Evolutionary conservation across 2,113 vertebrate genomes (phyloP).

Genomic region (Cynocephalus volans): DNA sequence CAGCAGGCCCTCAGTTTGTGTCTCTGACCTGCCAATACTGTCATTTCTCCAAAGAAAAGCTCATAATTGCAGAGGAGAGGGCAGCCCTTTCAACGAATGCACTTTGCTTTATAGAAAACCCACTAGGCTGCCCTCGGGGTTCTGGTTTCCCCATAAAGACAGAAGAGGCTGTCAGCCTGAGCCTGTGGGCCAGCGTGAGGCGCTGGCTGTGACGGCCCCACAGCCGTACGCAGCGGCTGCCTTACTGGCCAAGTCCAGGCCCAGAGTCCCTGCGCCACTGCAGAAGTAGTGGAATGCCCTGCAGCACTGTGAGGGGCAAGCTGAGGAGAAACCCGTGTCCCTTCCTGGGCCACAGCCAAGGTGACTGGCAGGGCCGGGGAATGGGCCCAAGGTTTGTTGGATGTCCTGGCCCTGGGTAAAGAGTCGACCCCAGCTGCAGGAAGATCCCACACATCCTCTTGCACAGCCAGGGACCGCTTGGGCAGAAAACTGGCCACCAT

Average conservation of each 20-base stretch:
- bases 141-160: neutral
- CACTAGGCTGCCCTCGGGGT: neutral
- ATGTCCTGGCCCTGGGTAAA: no score
- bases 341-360: neutral
- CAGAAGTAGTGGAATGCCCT: neutral
- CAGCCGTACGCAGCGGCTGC: no score
- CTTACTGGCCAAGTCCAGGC: neutral
- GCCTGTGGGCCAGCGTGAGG: no score
- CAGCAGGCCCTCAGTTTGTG: neutral
- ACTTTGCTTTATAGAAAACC: neutral
- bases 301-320: neutral
- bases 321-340: neutral
- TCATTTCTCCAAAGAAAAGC: neutral
- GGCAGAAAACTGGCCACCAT: neutral
- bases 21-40: neutral
- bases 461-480: neutral
- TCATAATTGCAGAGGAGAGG: neutral
- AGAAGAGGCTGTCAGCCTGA: neutral
- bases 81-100: no score
- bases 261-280: neutral
- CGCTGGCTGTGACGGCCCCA: neutral
- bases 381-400: neutral
- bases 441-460: no score
- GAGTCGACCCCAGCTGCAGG: accelerated
- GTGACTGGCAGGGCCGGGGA: neutral